phyloP scores from a whole-genome alignment of 1,140 invertebrate genomes.

The Cyphomyrmex costatus region DNA sequence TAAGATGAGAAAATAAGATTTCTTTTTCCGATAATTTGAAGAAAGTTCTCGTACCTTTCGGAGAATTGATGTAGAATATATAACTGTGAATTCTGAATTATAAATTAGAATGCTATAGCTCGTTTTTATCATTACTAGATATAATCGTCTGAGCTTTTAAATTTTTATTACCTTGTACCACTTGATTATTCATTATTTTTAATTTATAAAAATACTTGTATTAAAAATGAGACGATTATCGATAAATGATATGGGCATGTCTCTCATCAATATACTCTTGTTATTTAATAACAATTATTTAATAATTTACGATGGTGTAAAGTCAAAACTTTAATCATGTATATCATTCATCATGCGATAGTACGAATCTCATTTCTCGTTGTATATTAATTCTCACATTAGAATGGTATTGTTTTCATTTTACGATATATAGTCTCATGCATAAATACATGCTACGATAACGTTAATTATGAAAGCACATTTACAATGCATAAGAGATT shows the following conservation, averaged over 20 bases:
- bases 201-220: neutral
- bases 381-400: neutral
- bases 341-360: neutral
- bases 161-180: neutral
- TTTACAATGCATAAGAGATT: slow-evolving; percentile 3
- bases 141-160: neutral
- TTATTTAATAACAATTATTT: slow-evolving; percentile 12
- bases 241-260: neutral
- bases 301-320: slow-evolving; percentile 10
- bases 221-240: neutral
- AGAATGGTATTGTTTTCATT: neutral
- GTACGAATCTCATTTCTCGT: neutral
- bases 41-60: neutral
- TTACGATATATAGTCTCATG: neutral
- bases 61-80: neutral
- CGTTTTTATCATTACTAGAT: neutral
- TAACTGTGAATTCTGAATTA: neutral
- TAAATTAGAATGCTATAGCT: neutral
- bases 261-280: neutral
- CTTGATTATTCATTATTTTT: neutral
- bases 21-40: slow-evolving; percentile 35
- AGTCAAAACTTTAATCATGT: neutral
- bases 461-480: neutral
- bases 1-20: slow-evolving; percentile 41
- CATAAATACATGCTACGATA: neutral